Base-by-base conservation (phyloP, 23 tunicate species). In the Styela plicata region DNA sequence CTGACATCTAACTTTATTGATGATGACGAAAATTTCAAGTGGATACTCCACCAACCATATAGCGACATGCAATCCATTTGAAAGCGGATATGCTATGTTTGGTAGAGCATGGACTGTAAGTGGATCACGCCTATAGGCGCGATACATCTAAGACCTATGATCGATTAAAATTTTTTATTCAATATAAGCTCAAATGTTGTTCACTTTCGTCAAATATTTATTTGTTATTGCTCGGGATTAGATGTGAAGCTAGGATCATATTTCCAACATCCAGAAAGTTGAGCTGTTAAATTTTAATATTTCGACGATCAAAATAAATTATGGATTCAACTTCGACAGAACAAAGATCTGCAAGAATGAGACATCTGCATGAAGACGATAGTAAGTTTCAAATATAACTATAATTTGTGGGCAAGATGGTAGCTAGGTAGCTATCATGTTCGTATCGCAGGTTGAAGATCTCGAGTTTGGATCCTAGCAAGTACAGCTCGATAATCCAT, bases 281-380 rank as follows among this genome's bases (percentile, higher is more conserved):
- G n/a, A n/a, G n/a, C n/a, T n/a, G n/a, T n/a, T n/a, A n/a, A n/a
- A n/a, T n/a, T n/a, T n/a, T n/a, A n/a, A n/a, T n/a, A n/a, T n/a
- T n/a, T n/a, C n/a, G n/a, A n/a, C n/a, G n/a, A n/a, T n/a, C n/a
- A n/a, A n/a, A n/a, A n/a, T n/a, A 5, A 5, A 44, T 44, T 5
- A 44, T 44, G 57, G 57, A 44, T 44, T 44, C 57, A 18, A 18
- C 71, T 22, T 28, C 71, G 21, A 67, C 71, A 27, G 71, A 67
- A 67, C 71, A 67, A 25, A 19, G 31, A 29, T 25, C 71, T 18
- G 71, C 71, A 22, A 67, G 71, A 29, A 67, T 67, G 71, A 67
- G 71, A 22, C 71, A 67, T 67, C 31, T 67, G 71, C 30, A 29
- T 16, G 71, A 67, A 16, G 71, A 67, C 23, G 71, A 67, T 22